Conservation (phyloP, 2,797 vertebrate species). For the Lutjanus argentimaculatus region DNA sequence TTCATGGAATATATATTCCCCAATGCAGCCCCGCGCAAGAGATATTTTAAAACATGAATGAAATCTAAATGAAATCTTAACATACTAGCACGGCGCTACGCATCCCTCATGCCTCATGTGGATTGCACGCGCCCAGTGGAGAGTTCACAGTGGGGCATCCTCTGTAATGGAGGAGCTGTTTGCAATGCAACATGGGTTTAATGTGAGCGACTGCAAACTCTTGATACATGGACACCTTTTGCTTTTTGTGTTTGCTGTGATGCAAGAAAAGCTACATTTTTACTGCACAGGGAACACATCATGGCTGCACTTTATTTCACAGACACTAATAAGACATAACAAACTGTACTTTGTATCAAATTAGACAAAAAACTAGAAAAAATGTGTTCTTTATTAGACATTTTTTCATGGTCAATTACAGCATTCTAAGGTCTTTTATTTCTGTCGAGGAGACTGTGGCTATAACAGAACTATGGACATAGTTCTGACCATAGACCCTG, state of each 20-base stretch:
- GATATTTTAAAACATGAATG: constrained; percentile 84
- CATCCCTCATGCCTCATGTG: constrained; percentile 56
- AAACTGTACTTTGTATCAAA: too few species aligned
- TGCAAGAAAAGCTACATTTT: constrained; percentile 25
- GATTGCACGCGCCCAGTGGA: constrained; percentile 45
- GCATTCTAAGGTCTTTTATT: too few species aligned
- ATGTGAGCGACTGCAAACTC: constrained; percentile 49
- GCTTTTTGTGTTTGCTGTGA: constrained; percentile 35
- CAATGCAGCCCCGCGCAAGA: constrained; percentile 42
- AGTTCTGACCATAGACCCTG: too few species aligned
- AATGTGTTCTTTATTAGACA: too few species aligned
- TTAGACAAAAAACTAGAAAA: too few species aligned
- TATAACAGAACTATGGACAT: too few species aligned
- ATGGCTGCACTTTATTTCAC: too few species aligned
- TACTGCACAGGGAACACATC: background rate
- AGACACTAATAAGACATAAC: too few species aligned
- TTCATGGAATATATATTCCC: constrained; percentile 80
- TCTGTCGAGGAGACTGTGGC: too few species aligned
- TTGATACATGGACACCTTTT: constrained; percentile 33
- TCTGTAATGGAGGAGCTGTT: constrained; percentile 69
- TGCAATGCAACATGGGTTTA: constrained; percentile 60
- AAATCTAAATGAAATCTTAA: constrained; percentile 87
- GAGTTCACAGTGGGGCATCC: constrained; percentile 60
- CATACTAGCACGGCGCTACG: constrained; percentile 46
- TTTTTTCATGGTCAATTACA: too few species aligned